Conservation (phyloP, 2,797 vertebrate genomes). For the Gastrophryne carolinensis region DNA sequence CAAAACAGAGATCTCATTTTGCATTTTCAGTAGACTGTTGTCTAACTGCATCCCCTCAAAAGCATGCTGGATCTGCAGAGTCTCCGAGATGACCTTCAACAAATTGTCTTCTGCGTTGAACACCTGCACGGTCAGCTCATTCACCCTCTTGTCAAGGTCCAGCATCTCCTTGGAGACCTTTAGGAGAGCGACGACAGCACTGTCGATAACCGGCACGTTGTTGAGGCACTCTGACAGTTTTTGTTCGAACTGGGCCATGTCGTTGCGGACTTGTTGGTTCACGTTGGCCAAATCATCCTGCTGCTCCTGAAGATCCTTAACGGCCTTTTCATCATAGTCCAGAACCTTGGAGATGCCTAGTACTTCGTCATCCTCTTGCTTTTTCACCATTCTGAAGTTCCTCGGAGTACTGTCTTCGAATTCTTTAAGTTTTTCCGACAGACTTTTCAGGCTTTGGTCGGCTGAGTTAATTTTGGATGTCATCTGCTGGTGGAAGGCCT, state of each 20-base stretch:
- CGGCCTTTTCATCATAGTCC: slow-evolving; percentile 71
- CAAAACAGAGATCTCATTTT: slow-evolving; percentile 68
- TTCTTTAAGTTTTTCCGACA: slow-evolving; percentile 80
- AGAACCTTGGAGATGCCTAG: slow-evolving; percentile 70
- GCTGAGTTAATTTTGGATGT: slow-evolving; percentile 79
- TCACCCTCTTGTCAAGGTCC: slow-evolving; percentile 74
- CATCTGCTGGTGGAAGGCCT: slow-evolving; percentile 74
- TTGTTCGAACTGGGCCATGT: slow-evolving; percentile 74
- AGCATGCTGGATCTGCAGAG: slow-evolving; percentile 70
- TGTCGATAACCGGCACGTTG: slow-evolving; percentile 82
- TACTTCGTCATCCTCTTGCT: slow-evolving; percentile 84
- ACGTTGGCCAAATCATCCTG: slow-evolving; percentile 64
- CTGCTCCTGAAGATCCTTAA: slow-evolving; percentile 74
- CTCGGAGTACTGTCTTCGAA: slow-evolving; percentile 84
- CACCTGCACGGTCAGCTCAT: slow-evolving; percentile 79
- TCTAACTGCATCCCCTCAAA: slow-evolving; percentile 77
- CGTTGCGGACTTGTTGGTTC: slow-evolving; percentile 67
- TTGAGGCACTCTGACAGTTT: slow-evolving; percentile 76
- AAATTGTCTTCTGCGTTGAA: slow-evolving; percentile 79
- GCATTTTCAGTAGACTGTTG: slow-evolving; percentile 70
- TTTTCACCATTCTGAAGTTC: slow-evolving; percentile 82
- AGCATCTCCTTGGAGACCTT: slow-evolving; percentile 76
- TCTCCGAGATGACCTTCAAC: slow-evolving; percentile 77
- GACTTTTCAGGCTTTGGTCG: slow-evolving; percentile 73
- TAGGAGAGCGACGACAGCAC: slow-evolving; percentile 80